Conservation (phyloP, 2,797 vertebrate species). For the Fratercula arctica region DNA sequence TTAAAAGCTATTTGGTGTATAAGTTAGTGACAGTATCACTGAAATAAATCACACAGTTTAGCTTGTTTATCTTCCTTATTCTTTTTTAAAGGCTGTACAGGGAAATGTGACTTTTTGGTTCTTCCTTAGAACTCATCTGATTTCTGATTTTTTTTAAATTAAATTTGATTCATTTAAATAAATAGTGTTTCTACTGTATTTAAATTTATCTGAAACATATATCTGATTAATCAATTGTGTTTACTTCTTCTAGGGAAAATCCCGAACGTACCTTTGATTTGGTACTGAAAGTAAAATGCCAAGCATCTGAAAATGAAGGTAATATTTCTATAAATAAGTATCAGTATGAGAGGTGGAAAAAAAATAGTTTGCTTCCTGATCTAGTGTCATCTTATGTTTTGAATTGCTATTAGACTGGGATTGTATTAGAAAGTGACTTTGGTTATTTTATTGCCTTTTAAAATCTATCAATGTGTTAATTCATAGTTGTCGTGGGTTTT, state of each 20-base stretch:
- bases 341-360: background rate
- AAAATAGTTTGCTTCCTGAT: background rate
- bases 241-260: conserved; percentile 84
- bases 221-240: conserved; percentile 10
- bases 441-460: background rate
- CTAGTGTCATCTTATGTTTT: background rate
- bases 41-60: background rate
- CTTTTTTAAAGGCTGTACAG: background rate
- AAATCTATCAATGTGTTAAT: background rate
- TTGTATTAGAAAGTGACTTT: background rate
- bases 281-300: conserved; percentile 92
- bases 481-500: background rate
- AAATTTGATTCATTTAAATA: too few relatives aligned
- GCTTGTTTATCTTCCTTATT: background rate
- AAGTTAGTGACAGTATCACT: background rate
- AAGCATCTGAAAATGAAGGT: conserved; percentile 91
- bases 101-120: background rate
- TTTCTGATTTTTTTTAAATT: background rate
- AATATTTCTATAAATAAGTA: background rate
- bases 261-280: conserved; percentile 96
- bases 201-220: background rate
- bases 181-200: too few relatives aligned
- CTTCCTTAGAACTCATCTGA: background rate
- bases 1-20: background rate
- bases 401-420: background rate